Evolutionary conservation across 2,113 vertebrate species (phyloP).

Genomic region (Mystacornis crossleyi): DNA sequence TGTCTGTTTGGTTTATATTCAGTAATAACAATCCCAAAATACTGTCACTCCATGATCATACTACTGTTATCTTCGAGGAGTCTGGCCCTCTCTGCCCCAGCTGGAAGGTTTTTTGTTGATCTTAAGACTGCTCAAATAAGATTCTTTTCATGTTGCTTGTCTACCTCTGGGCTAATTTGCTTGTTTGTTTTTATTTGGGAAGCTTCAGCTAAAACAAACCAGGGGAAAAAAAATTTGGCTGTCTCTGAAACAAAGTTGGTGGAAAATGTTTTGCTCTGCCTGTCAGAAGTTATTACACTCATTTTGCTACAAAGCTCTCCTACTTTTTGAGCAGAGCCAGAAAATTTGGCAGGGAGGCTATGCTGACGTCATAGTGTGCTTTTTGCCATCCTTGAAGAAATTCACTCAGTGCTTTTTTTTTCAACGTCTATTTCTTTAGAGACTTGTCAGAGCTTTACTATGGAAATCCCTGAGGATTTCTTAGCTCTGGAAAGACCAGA

Average conservation of each 20-base stretch:
- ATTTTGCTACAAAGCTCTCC: constrained; percentile 3
- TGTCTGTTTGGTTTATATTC: neutral
- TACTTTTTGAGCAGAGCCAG: neutral
- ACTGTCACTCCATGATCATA: neutral
- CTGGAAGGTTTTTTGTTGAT: neutral
- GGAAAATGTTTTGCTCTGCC: constrained; percentile 15
- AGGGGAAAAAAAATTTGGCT: neutral
- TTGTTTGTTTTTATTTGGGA: constrained; percentile 24
- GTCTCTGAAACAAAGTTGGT: neutral
- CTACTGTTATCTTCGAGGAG: neutral
- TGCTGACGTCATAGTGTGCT: neutral
- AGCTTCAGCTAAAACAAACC: neutral
- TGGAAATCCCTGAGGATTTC: neutral
- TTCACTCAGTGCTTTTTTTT: neutral
- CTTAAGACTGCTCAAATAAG: neutral
- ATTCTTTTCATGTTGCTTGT: neutral
- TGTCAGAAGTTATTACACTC: constrained; percentile 6
- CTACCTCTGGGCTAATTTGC: neutral
- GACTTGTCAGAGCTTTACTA: neutral
- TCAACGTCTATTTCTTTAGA: neutral
- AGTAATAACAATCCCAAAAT: neutral
- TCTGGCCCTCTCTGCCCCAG: neutral
- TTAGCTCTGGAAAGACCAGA: neutral
- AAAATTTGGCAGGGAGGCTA: neutral
- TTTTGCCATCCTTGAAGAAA: neutral